Evolutionary conservation across 2,888 invertebrate genomes (phyloP).

Genomic region (Polydrusus cervinus): DNA sequence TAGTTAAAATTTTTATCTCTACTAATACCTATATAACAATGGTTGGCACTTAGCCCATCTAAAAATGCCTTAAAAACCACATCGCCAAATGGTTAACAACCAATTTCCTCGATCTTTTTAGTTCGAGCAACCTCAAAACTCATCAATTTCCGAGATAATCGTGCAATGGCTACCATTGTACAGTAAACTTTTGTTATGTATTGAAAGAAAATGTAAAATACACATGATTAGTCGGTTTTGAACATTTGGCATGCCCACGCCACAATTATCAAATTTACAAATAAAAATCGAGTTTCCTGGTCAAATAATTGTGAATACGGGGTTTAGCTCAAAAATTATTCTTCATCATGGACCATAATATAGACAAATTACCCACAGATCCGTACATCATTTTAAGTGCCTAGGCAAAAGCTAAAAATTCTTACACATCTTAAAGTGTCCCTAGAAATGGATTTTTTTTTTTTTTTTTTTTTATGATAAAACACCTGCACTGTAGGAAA

Average conservation of each 20-base stretch:
- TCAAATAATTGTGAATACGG: too few relatives aligned
- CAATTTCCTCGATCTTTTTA: slow-evolving; percentile 36
- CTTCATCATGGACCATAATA: too few relatives aligned
- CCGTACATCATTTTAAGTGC: too few relatives aligned
- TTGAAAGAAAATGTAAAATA: slow-evolving; percentile 4
- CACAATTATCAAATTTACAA: slow-evolving; percentile 26
- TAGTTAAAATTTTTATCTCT: too few relatives aligned
- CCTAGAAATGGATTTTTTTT: too few relatives aligned
- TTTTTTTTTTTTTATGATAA: too few relatives aligned
- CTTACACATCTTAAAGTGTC: too few relatives aligned
- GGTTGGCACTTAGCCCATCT: background rate
- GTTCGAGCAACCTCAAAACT: slow-evolving; percentile 32
- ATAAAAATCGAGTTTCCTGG: slow-evolving; percentile 4
- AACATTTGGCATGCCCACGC: slow-evolving; percentile 6
- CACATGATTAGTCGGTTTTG: slow-evolving; percentile 14
- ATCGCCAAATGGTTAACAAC: slow-evolving; percentile 25
- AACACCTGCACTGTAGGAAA: too few relatives aligned
- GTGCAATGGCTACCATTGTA: background rate
- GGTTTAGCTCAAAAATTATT: too few relatives aligned
- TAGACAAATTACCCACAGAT: too few relatives aligned
- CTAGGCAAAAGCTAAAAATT: too few relatives aligned
- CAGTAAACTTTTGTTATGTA: slow-evolving; percentile 11
- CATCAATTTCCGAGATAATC: slow-evolving; percentile 39
- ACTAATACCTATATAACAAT: too few relatives aligned
- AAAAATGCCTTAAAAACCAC: slow-evolving; percentile 2